Evolutionary conservation across 2,113 vertebrate species (phyloP).

Genomic region (Psophia crepitans): DNA sequence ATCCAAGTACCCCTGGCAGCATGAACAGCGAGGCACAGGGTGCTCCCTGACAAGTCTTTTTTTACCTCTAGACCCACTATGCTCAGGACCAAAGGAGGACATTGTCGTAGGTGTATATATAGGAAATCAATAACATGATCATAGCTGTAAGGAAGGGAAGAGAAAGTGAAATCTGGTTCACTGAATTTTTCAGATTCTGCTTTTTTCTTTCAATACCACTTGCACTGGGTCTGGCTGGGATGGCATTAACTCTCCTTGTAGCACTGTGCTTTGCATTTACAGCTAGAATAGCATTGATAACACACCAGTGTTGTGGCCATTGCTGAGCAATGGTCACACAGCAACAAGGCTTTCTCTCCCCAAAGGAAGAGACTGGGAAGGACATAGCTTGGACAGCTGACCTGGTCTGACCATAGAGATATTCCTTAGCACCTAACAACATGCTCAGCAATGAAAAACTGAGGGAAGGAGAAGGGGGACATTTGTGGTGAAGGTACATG

Average conservation of each 20-base stretch:
- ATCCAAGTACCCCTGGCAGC: background rate
- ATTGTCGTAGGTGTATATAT: background rate
- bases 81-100: background rate
- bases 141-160: background rate
- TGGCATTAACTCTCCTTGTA: background rate
- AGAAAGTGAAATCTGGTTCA: background rate
- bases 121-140: background rate
- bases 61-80: background rate
- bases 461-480: background rate
- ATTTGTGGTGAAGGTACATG: background rate
- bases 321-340: background rate
- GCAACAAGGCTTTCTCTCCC: background rate
- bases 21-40: fast-evolving
- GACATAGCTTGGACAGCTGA: too few relatives aligned
- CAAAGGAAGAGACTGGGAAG: background rate
- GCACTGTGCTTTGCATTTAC: background rate
- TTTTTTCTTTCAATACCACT: background rate
- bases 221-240: background rate
- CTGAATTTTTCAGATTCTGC: background rate
- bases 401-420: background rate
- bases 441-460: background rate
- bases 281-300: too few relatives aligned
- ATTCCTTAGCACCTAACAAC: fast-evolving
- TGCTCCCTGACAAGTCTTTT: background rate
- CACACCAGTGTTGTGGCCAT: fast-evolving